Base-by-base conservation (phyloP, 2,797 vertebrate genomes). In the Coregonus ussuriensis region DNA sequence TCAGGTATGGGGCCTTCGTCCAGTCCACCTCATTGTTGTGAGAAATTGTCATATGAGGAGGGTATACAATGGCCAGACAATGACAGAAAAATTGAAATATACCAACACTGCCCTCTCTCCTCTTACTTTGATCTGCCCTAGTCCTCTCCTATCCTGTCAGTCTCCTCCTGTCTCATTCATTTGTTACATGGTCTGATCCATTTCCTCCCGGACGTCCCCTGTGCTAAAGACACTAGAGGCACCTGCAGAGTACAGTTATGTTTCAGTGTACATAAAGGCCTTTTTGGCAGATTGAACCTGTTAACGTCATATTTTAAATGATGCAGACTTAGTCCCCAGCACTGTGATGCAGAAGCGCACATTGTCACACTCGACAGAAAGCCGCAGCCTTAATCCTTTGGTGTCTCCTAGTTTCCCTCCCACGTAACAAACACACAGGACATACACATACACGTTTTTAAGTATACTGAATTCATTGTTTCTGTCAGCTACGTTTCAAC, bases 161-260 rank as follows among this genome's bases (percentile, higher is more conserved):
- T 6, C 16, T 59, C 73, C 41, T 29, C 71, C 68, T 16, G 16
- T 54, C 71, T 31, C 66, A 69, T 71, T 71, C 21, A 16, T 54
- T 31, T 66, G 11, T 69, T 69, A 18, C 41, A 67, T 16, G 18
- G 67, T 72, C 47, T n/a, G 35, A 71, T 72, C 51, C 18, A 33
- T 54, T 41, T 71, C 52, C 72, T 52, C 62, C 29, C 6, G 6
- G 47, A 63, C 53, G 5, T 54, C 35, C 14, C 29, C 53, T 25
- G 37, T 71, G 79, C 78, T 75, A 80, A 69, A 80, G 52, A 59
- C 52, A 56, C 14, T 41, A 25, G 52, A 21, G 33, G 6, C 59
- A 52, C 52, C 75, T 56, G 47, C 31, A 76, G 74, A 53, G 11
- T n/a, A n/a, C 29, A 53, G 70, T 79, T n/a, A 9, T 56, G 41